phyloP scores from a whole-genome alignment of 2,888 invertebrate genomes.

The Diabrotica balteata region DNA sequence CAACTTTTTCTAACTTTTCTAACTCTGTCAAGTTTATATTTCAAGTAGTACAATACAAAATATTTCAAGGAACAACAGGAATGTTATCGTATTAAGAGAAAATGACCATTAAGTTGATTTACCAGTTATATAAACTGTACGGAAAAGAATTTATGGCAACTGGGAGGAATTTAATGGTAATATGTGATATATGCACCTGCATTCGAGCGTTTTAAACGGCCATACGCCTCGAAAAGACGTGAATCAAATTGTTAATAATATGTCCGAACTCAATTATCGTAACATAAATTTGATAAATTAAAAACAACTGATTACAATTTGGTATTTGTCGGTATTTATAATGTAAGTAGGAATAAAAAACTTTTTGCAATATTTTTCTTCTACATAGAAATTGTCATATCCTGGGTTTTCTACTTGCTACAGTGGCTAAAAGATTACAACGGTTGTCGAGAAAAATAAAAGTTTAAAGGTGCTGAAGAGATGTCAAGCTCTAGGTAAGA shows the following conservation, averaged over 20 bases:
- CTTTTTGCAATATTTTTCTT: no score
- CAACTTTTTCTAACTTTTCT: constrained; percentile 34
- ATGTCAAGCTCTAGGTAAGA: no score
- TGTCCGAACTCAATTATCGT: constrained; percentile 26
- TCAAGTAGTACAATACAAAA: constrained; percentile 39
- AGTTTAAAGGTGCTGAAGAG: no score
- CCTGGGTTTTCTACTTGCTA: no score
- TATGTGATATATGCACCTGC: constrained; percentile 53
- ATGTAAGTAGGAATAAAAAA: no score
- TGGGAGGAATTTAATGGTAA: constrained; percentile 52
- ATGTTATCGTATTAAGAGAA: constrained; percentile 45
- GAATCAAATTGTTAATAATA: constrained; percentile 28
- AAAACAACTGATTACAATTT: no score
- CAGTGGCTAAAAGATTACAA: no score
- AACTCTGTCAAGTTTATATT: not conserved
- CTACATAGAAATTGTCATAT: no score
- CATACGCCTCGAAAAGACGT: constrained; percentile 16
- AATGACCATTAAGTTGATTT: constrained; percentile 54
- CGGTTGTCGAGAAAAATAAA: no score
- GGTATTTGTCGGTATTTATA: no score
- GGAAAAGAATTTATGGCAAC: constrained; percentile 48
- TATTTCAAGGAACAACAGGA: constrained; percentile 47
- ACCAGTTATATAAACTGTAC: constrained; percentile 51
- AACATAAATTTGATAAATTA: constrained; percentile 16
- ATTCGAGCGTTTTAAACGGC: constrained; percentile 17